phyloP scores from a whole-genome alignment of 2,797 vertebrate genomes.

The Zenarchopterus dispar region DNA sequence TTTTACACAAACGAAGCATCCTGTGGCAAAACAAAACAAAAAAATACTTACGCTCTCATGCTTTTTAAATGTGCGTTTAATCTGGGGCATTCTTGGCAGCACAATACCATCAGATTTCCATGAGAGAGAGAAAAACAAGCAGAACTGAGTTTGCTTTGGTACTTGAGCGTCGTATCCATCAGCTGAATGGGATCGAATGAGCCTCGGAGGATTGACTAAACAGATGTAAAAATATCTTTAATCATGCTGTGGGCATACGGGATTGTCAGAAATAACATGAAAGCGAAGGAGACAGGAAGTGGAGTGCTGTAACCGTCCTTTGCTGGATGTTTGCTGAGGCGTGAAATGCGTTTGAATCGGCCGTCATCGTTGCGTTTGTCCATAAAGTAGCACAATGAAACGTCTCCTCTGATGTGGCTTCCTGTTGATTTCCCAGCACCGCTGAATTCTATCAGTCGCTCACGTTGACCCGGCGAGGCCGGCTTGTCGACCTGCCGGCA shows the following conservation, averaged over 20 bases:
- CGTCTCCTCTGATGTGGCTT: conserved; percentile 18
- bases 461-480: conserved; percentile 11
- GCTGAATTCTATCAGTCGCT: background rate
- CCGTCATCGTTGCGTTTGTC: conserved; percentile 24
- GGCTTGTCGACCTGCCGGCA: background rate
- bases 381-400: conserved; percentile 29
- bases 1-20: background rate
- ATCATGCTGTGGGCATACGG: conserved; percentile 26
- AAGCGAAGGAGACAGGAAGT: conserved; percentile 25
- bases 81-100: background rate
- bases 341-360: conserved; percentile 46
- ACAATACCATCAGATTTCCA: conserved; percentile 3
- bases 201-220: conserved; percentile 30
- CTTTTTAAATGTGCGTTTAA: background rate
- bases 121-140: background rate
- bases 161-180: background rate
- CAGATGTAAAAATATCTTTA: conserved; percentile 55
- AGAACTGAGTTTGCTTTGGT: background rate
- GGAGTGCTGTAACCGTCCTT: conserved; percentile 41
- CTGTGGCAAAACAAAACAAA: background rate
- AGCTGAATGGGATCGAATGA: conserved; percentile 28
- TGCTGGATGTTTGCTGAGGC: conserved; percentile 46
- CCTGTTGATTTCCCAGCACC: conserved; percentile 35
- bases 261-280: conserved; percentile 51
- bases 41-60: too few species aligned